Conservation (phyloP, 2,888 invertebrate species). For the Metacarcinus magister region DNA sequence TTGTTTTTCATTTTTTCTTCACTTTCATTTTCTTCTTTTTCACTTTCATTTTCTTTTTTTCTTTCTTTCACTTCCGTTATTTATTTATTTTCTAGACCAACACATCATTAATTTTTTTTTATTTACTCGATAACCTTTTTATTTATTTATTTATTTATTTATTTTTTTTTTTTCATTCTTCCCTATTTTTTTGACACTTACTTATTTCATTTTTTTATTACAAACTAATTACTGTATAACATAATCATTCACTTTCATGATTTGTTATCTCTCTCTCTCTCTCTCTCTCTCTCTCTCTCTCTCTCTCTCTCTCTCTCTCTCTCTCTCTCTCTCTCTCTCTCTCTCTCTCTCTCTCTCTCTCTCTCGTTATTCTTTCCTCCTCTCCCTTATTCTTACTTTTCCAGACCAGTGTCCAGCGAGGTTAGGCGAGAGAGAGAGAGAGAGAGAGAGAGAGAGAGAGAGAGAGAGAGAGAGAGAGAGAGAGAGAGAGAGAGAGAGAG, state of each 20-base stretch:
- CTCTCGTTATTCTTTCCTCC: neutral
- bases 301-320: constrained; percentile 27
- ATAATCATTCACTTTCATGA: neutral
- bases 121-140: neutral
- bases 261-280: too few relatives aligned
- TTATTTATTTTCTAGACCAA: neutral
- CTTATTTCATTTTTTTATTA: neutral
- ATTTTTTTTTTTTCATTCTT: too few relatives aligned
- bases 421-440: neutral
- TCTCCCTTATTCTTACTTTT: neutral
- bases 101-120: neutral
- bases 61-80: neutral
- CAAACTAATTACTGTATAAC: too few relatives aligned
- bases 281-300: constrained; percentile 49
- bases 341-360: constrained; percentile 31
- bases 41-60: constrained; percentile 12
- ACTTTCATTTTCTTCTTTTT: neutral
- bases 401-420: constrained; percentile 31
- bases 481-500: neutral
- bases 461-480: neutral
- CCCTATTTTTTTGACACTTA: neutral
- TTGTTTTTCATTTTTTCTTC: too few relatives aligned
- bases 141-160: neutral
- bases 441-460: neutral
- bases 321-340: neutral